Evolutionary conservation across 1,140 invertebrate species (phyloP), one percentile per base, ranked within the genome.

Genomic region (Frieseomelitta varia): DNA sequence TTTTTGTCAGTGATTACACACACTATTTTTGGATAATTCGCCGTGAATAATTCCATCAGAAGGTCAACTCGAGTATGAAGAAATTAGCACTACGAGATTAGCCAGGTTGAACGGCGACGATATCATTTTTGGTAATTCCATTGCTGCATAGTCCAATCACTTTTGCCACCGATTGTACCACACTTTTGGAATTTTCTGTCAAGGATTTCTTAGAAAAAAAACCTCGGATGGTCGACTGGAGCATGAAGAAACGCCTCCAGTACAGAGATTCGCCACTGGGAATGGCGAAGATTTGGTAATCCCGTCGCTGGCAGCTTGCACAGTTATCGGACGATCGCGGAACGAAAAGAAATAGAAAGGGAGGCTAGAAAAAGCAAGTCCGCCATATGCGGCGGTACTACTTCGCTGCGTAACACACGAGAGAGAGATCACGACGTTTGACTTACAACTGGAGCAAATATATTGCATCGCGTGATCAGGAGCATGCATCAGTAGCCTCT

Each of bases 401-500:
- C 39, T 67, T n/a, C 61, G 53, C 27, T 51, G n/a, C 74, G 65
- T 83, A 77, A 88, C 74, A 39, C 51, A 17, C 56, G 56, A 68
- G 67, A 81, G 67, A 81, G 58, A n/a, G 58, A 61, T 63, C 79
- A 30, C 53, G 69, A 68, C 34, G 53, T 65, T 82, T 30, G 85
- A 53, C 81, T 79, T 81, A 61, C 68, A 68, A 79, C 47, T 71
- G 61, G 56, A 81, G 88, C 84, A 72, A 78, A 85, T 58, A 82
- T 85, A 85, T 92, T 86, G 87, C 82, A 84, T 88, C 47, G 87
- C 81, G 68, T 80, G 86, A 88, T 88, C 86, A 77, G 6, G 74
- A 73, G 79, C 84, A 81, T 61, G 80, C 71, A 90, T 87, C 91
- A 91, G 91, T 91, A 87, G 85, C 76, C 71, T 79, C 79, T 34